Base-by-base conservation (phyloP, 2,797 vertebrate genomes). In the Karalla daura region DNA sequence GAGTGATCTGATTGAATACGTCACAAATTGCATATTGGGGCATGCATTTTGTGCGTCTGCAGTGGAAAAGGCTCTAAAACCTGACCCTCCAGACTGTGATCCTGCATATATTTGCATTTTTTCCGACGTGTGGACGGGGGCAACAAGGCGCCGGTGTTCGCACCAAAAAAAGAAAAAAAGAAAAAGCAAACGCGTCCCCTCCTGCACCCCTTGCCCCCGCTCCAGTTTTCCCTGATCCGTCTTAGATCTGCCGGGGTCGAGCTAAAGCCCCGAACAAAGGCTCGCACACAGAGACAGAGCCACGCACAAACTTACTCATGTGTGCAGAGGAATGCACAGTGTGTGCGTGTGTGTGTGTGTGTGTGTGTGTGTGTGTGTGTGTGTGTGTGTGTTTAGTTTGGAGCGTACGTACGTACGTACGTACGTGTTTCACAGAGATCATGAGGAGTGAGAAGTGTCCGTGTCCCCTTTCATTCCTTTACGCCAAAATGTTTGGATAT, bases 221-320 rank as follows among this genome's bases (percentile, higher is more conserved):
- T 86, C 70, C 66, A 87, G 24, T 81, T 76, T 76, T n/a, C n/a
- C 52, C 74, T 86, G 80, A 88, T 84, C 86, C 83, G 32, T 81
- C 83, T 88, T 85, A 87, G 81, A 71, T 70, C 60, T 77, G 71
- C 70, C 36, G 66, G n/a, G 74, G 70, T 83, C 49, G 50, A 55
- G 50, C 73, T 80, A 87, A 90, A 88, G 76, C 81, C 81, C 68
- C 61, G 52, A 84, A 91, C 88, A 89, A 90, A 86, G 81, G 60
- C 78, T 68, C 6, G 28, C 45, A 87, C 76, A 86, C 58, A 81
- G 53, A 81, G n/a, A n/a, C n/a, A n/a, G 21, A 70, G 55, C 59
- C 27, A 69, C 47, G 71, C 68, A 78, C 62, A 76, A 33, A 67
- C 24, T 0, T 70, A 73, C 75, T 79, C 68, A 61, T 86, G 75